A percentile compares a stretch with the other conserved stretches of the same genome.
These are phyloP conservation scores for Steatocranus sp. DNA, from an alignment of 2,797 vertebrate genomes.

Conservation along the genomic window DNA sequence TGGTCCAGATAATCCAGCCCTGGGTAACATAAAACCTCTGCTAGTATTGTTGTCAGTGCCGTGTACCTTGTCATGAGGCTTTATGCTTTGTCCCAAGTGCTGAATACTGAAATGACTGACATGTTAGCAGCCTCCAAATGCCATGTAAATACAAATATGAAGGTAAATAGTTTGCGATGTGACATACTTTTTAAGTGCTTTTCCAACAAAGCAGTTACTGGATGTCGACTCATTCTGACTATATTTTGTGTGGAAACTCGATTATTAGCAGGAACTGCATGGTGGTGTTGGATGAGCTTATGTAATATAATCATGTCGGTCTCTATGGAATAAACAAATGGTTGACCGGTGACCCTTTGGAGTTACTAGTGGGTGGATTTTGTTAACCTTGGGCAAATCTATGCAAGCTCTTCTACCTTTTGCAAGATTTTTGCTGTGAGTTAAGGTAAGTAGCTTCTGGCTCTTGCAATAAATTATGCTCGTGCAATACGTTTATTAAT, in stretches of 20 bases:
- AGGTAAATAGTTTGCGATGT: not conserved
- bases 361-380: not conserved
- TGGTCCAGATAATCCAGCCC: not conserved
- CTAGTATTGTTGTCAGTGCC: not conserved
- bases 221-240: not conserved
- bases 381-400: not conserved
- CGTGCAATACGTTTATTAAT: not conserved
- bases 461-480: not conserved
- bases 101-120: no score
- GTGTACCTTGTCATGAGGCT: not conserved
- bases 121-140: not conserved
- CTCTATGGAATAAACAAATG: not conserved
- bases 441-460: not conserved
- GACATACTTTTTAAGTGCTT: not conserved
- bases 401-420: not conserved
- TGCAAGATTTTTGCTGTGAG: not conserved
- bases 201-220: not conserved
- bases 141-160: not conserved
- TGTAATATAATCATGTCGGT: not conserved
- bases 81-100: not conserved
- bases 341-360: not conserved
- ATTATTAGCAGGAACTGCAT: not conserved
- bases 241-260: not conserved
- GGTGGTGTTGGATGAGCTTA: not conserved
- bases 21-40: not conserved